A percentile compares a stretch with the other conserved stretches of the same genome.
Evolutionary conservation across 2,888 invertebrate species (phyloP).

Genomic region (Phasia obesa): DNA sequence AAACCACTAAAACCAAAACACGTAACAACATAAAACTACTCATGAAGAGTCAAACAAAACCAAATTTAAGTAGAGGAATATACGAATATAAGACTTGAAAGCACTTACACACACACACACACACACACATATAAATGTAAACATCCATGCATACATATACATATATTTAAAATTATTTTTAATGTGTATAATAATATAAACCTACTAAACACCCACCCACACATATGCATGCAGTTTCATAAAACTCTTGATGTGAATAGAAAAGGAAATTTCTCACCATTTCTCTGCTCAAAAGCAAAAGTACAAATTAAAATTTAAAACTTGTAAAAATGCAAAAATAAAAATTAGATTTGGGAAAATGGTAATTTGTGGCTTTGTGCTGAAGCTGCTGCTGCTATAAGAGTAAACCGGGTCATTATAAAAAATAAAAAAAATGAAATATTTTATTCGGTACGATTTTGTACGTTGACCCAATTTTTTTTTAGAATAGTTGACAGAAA

Average conservation of each 20-base stretch:
- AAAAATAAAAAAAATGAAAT: no score
- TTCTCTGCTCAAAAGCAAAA: neutral
- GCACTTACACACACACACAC: neutral
- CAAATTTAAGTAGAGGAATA: constrained; percentile 33
- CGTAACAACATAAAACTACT: constrained; percentile 60
- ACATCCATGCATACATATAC: no score
- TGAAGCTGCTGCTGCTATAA: neutral
- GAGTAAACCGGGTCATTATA: constrained; percentile 16
- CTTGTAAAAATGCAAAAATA: constrained; percentile 9
- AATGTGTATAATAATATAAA: constrained; percentile 9
- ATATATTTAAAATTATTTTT: no score
- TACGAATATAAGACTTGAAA: neutral
- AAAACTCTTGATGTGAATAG: no score
- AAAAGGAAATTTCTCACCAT: neutral
- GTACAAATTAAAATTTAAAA: constrained; percentile 21
- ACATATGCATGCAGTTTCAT: neutral
- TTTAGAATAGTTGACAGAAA: no score
- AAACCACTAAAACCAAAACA: constrained; percentile 65
- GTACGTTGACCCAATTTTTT: no score
- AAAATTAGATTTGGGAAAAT: constrained; percentile 35
- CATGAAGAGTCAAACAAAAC: constrained; percentile 54
- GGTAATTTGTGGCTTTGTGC: constrained; percentile 34
- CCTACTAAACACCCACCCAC: neutral
- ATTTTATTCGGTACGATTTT: no score
- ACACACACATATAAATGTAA: neutral